phyloP scores from a whole-genome alignment of 1,140 invertebrate genomes.

The Solenopsis invicta region DNA sequence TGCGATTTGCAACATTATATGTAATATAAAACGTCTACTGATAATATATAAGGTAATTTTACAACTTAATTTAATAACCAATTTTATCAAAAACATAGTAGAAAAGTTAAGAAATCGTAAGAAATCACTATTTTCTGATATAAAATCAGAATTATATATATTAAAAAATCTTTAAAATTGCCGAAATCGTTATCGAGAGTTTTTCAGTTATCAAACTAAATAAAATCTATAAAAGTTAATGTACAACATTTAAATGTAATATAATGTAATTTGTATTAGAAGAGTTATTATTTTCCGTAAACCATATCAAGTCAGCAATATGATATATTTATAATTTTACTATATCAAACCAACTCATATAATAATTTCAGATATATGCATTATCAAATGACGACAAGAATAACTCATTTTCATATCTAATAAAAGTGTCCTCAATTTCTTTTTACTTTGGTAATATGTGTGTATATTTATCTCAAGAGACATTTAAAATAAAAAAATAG shows the following conservation, averaged over 20 bases:
- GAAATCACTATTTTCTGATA: neutral
- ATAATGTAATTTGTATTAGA: neutral
- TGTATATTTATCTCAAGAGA: neutral
- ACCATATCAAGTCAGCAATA: neutral
- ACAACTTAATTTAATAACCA: neutral
- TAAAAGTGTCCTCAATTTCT: neutral
- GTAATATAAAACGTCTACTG: neutral
- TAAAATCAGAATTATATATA: neutral
- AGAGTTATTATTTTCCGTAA: neutral
- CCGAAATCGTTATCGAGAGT: neutral
- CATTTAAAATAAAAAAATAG: neutral
- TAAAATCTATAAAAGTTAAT: neutral
- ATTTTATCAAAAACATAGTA: neutral
- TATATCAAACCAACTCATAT: neutral
- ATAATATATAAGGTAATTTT: neutral
- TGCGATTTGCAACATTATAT: neutral
- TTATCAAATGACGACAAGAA: slow-evolving; percentile 9
- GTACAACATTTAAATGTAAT: neutral
- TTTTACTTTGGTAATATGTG: neutral
- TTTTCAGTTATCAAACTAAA: neutral
- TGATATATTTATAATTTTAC: neutral
- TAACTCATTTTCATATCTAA: neutral
- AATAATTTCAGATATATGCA: neutral
- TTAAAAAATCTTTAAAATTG: neutral
- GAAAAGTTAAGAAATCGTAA: neutral